Evolutionary conservation across 2,797 vertebrate genomes (phyloP).

Genomic region (Staurois parvus): DNA sequence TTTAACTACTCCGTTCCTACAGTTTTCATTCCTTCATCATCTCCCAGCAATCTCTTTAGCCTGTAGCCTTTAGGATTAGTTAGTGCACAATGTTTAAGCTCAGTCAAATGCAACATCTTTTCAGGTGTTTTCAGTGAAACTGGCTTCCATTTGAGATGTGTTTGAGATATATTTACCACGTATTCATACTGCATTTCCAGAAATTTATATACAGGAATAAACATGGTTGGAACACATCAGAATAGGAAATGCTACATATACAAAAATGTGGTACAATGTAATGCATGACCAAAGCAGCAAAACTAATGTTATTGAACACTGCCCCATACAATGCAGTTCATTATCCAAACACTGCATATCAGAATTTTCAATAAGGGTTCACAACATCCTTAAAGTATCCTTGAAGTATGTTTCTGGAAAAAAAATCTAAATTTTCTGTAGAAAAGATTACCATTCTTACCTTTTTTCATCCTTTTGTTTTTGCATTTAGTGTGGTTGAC

Average conservation of each 20-base stretch:
- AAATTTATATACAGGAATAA: background rate
- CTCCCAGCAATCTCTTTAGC: background rate
- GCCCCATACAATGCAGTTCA: no score
- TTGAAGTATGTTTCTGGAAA: no score
- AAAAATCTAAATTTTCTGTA: no score
- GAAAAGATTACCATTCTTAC: no score
- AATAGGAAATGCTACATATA: background rate
- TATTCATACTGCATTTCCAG: background rate
- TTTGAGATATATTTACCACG: background rate
- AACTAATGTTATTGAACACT: no score
- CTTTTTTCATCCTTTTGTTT: no score
- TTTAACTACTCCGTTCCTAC: background rate
- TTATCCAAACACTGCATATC: no score
- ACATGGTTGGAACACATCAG: background rate
- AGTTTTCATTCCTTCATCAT: background rate
- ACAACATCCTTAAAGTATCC: no score
- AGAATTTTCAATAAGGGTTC: no score
- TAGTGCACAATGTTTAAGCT: background rate
- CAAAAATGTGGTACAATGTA: no score
- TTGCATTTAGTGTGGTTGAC: no score
- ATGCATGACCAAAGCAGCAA: no score
- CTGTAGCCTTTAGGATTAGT: background rate
- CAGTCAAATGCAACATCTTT: background rate
- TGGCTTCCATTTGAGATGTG: background rate
- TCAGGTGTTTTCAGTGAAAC: background rate